Evolutionary conservation across 35 echinoderm and acorn worm species (phyloP).

Genomic region (Strongylocentrotus purpuratus): DNA sequence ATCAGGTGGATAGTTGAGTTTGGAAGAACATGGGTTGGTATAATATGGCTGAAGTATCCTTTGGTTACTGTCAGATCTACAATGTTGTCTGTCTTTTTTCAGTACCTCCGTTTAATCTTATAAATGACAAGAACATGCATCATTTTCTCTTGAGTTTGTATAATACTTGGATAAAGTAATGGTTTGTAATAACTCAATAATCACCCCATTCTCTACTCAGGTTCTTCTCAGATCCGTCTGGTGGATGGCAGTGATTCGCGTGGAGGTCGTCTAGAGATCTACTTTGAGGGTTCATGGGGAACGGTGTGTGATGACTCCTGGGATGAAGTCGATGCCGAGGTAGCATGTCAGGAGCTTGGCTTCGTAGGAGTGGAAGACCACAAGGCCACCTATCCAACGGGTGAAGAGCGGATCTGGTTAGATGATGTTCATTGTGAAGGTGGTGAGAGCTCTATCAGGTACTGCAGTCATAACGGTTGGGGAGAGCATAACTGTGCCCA

Average conservation of each 20-base stretch:
- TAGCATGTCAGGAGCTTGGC: constrained; percentile 48
- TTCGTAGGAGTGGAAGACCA: neutral
- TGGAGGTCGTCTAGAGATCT: constrained; percentile 54
- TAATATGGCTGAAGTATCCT: too few relatives aligned
- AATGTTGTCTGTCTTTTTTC: too few relatives aligned
- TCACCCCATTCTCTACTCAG: neutral
- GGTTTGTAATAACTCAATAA: too few relatives aligned
- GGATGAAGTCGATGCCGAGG: constrained; percentile 33
- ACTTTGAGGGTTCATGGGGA: constrained; percentile 44
- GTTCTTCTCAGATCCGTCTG: constrained; percentile 47
- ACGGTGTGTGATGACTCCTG: constrained; percentile 57
- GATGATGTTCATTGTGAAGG: constrained; percentile 59
- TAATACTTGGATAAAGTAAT: too few relatives aligned
- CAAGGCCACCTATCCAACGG: neutral
- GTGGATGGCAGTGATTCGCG: constrained; percentile 18
- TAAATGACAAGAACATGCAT: too few relatives aligned
- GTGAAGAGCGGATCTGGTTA: constrained; percentile 47
- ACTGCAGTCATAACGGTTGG: constrained; percentile 60
- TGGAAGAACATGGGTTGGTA: too few relatives aligned
- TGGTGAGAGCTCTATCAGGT: constrained; percentile 27
- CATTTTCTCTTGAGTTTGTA: too few relatives aligned
- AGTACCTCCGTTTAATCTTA: too few relatives aligned
- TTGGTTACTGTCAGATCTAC: too few relatives aligned
- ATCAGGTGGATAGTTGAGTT: too few relatives aligned
- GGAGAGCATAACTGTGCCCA: constrained; percentile 56